Evolutionary conservation across 2,888 invertebrate genomes (phyloP).

Genomic region (Erynnis tages): DNA sequence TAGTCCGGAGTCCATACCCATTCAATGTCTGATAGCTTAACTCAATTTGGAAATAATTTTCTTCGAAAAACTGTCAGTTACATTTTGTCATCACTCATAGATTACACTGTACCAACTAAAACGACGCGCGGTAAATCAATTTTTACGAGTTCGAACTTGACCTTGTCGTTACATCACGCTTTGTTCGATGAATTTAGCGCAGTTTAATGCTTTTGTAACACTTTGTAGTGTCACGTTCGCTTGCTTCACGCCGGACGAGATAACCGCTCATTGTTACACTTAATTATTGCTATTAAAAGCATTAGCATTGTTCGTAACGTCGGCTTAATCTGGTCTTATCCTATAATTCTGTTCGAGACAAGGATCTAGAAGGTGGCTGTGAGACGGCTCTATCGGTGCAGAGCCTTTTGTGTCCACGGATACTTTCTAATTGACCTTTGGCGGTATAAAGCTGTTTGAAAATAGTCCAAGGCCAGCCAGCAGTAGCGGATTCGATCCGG

Average conservation of each 20-base stretch:
- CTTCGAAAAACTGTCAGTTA: neutral
- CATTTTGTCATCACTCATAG: constrained; percentile 13
- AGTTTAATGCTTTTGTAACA: constrained; percentile 34
- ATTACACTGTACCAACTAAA: neutral
- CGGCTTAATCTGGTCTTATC: constrained; percentile 10
- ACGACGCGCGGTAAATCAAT: constrained; percentile 47
- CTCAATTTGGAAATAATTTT: too few relatives aligned
- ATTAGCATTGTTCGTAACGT: constrained; percentile 18
- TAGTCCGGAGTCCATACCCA: neutral
- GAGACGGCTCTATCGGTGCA: constrained; percentile 21
- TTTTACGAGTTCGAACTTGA: constrained; percentile 52
- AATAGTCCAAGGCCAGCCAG: constrained; percentile 74
- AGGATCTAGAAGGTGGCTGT: constrained; percentile 19
- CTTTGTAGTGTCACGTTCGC: constrained; percentile 35
- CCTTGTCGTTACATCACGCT: constrained; percentile 55
- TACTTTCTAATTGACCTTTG: constrained; percentile 75
- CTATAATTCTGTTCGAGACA: constrained; percentile 23
- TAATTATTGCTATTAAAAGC: constrained; percentile 22
- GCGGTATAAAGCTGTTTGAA: constrained; percentile 59
- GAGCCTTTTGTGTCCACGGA: constrained; percentile 35
- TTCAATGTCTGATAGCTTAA: neutral
- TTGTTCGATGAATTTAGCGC: constrained; percentile 33
- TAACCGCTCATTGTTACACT: constrained; percentile 23
- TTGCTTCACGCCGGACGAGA: constrained; percentile 28
- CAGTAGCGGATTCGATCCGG: constrained; percentile 69